Base-by-base conservation (phyloP, 2,888 invertebrate genomes). In the Agrilus biguttatus region DNA sequence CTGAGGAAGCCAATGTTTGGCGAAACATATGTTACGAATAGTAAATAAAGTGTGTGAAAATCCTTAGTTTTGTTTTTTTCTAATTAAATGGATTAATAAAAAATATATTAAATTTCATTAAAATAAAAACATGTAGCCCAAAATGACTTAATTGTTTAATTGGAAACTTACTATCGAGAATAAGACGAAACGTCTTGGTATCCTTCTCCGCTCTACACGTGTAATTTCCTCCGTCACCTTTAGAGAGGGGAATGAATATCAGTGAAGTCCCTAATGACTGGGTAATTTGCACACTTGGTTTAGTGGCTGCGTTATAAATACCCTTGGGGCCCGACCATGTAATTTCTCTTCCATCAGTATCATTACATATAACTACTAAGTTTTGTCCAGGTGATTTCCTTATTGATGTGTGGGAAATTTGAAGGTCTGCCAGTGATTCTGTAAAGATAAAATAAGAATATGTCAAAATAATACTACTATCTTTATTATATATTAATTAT, bases 171-270 rank as follows among this genome's bases (percentile, higher is more conserved):
- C 61, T 54, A 54, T 55, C 54, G 7, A 61, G 57, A 10, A 44
- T 52, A 33, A 61, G 53, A 17, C 51, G 47, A 44, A 60, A 59
- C 13, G 47, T 43, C 17, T 51, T 53, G 19, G 47, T 46, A 5
- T 58, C 60, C 56, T 73, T 71, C 51, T 65, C 69, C 45, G 73
- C 74, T 48, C 67, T 66, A 59, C 77, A 77, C 47, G 69, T 68
- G 61, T 75, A 77, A 52, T 68, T 70, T 46, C 76, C 77, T 47
- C 69, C 67, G 58, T 76, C 75, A 44, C 70, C 69, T 47, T 69
- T 62, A 33, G 68, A 68, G 45, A 74, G 70, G 51, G 69, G 68
- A 55, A 66, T 67, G 57, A 76, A 62, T 23, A 53, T 45, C 34
- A 62, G 47, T n/a, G 55, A 49, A 12, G 57, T 58, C 19, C 60